A percentile compares a stretch with the other conserved stretches of the same genome.
phyloP scores from a whole-genome alignment of 2,888 invertebrate species.

The Trissolcus brochymenae region DNA sequence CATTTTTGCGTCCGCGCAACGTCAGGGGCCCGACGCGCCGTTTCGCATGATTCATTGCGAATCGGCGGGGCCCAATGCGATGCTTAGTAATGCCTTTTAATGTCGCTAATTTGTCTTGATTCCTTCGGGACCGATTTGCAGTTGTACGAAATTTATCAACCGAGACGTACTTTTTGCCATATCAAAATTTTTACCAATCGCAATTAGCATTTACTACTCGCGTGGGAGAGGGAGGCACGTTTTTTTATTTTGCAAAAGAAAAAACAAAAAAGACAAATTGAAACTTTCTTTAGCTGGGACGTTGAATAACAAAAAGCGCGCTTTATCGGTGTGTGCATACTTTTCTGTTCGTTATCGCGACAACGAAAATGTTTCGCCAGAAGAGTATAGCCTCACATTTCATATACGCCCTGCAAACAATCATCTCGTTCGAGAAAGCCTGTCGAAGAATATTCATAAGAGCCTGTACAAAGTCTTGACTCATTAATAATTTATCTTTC shows the following conservation, averaged over 20 bases:
- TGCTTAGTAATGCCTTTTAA: slow-evolving; percentile 46
- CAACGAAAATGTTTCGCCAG: no score
- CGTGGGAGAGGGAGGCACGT: not conserved
- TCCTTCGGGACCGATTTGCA: slow-evolving; percentile 13
- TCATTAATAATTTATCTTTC: slow-evolving; percentile 25
- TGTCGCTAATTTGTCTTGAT: slow-evolving; percentile 46
- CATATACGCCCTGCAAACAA: no score
- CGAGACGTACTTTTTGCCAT: no score
- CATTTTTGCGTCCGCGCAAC: slow-evolving; percentile 42
- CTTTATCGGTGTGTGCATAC: no score
- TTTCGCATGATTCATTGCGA: slow-evolving; percentile 40
- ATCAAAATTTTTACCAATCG: no score
- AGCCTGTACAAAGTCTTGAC: slow-evolving; percentile 1
- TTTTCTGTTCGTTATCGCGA: no score
- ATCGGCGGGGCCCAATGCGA: slow-evolving; percentile 8
- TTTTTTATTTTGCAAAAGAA: no score
- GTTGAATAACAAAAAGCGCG: no score
- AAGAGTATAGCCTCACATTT: no score
- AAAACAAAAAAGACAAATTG: no score
- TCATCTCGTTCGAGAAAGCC: not conserved
- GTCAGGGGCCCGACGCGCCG: slow-evolving; percentile 25
- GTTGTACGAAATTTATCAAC: not conserved
- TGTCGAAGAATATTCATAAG: slow-evolving; percentile 18
- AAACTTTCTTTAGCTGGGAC: no score
- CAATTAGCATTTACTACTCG: not conserved